A percentile compares a stretch with the other conserved stretches of the same genome.
phyloP scores from a whole-genome alignment of 2,888 invertebrate species.

The Elysia crispata region DNA sequence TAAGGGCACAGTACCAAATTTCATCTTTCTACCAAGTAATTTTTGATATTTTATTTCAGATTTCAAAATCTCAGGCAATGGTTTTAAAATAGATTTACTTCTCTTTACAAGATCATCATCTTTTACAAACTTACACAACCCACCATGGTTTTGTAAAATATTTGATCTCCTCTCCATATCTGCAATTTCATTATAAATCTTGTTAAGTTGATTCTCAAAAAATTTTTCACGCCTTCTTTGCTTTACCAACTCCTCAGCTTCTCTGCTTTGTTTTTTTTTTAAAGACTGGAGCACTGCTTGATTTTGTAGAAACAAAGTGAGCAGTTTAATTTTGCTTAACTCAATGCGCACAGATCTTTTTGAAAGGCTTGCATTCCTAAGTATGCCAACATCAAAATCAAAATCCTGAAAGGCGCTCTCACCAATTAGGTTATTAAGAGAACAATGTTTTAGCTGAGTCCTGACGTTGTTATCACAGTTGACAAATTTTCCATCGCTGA shows the following conservation, averaged over 20 bases:
- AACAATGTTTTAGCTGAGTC: not conserved
- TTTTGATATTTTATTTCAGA: no score
- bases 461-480: not conserved
- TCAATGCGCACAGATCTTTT: not conserved
- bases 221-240: not conserved
- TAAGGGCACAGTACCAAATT: no score
- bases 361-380: not conserved
- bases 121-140: no score
- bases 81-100: no score
- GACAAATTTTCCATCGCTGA: not conserved
- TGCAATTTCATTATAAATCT: no score
- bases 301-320: not conserved
- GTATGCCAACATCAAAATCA: slow-evolving; percentile 20
- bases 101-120: no score
- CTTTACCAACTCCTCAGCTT: not conserved
- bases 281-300: not conserved
- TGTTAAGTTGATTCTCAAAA: not conserved
- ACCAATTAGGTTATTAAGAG: slow-evolving; percentile 28
- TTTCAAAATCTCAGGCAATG: no score
- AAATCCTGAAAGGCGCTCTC: slow-evolving; percentile 40
- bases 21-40: no score
- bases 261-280: slow-evolving; percentile 1
- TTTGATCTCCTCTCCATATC: no score
- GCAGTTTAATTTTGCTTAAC: not conserved
- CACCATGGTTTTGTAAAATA: no score